Evolutionary conservation across 2,113 vertebrate species (phyloP), one percentile per base, ranked within the genome.

Genomic region (Lutjanus erythropterus): DNA sequence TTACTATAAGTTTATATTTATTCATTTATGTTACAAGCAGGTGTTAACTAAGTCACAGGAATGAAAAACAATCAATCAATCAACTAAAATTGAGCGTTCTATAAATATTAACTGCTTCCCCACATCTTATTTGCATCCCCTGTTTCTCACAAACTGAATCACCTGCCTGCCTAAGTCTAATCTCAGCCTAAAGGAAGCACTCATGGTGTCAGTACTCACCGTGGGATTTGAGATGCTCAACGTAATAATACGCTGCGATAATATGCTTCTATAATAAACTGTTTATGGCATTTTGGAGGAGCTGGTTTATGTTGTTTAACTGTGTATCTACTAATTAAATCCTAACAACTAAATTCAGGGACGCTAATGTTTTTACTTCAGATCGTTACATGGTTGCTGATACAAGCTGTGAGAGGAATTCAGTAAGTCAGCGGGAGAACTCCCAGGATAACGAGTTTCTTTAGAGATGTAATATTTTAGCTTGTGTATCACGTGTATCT

Each of bases 261-360:
- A 12, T 1, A 70, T 3, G 31, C 12, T 23, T 4, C 37, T 44
- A 11, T 61, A 27, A 75, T 33, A 49, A 46, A 56, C 3, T 62
- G 25, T 62, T 74, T 19, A 14, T 53, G 9, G 46, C 46, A 65
- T 65, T 85, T 80, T 33, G 0, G 21, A 64, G 19, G n/a, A 52
- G 41, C 27, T 39, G 9, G 16, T 69, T 69, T 6, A 62, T 46
- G n/a, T 49, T 14, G 53, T 65, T 83, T 50, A 59, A 41, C 33
- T 56, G 19, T 19, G n/a, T 27, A 75, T 72, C 18, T 27, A 1
- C 58, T 55, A 46, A 78, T 85, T 74, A 37, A 83, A 75, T 39
- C 56, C 12, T 60, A 33, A 67, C 25, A 71, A 39, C 49, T 35
- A 41, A 58, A 31, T 74, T 49, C 35, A 42, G n/a, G 33, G 33